Conservation (phyloP, 2,797 vertebrate genomes). For the Mionectes olivaceus region DNA sequence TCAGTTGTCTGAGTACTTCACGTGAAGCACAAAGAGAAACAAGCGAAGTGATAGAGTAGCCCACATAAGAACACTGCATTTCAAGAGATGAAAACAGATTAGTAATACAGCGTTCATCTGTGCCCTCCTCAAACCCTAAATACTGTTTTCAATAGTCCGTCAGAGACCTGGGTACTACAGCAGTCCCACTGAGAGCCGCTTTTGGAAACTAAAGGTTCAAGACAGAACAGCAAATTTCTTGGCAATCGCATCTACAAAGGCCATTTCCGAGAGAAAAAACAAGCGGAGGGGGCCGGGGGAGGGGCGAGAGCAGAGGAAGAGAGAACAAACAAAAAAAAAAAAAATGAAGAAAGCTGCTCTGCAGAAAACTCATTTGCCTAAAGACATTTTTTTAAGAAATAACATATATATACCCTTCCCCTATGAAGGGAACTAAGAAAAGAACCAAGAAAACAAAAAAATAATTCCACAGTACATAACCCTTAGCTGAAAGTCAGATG, state of each 20-base stretch:
- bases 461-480: background rate
- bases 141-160: background rate
- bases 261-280: background rate
- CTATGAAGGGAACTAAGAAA: background rate
- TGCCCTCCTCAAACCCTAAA: background rate
- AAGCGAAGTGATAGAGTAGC: accelerated
- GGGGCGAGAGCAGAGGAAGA: background rate
- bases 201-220: background rate
- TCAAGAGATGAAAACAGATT: background rate
- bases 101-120: accelerated
- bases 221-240: background rate
- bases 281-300: too few species aligned
- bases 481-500: background rate
- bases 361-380: background rate
- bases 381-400: background rate
- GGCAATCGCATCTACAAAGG: background rate
- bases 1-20: accelerated
- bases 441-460: background rate
- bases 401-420: background rate
- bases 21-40: background rate
- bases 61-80: background rate
- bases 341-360: background rate
- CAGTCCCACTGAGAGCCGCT: background rate
- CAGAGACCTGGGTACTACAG: too few species aligned
- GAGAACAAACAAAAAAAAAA: background rate